phyloP scores from a whole-genome alignment of 2,888 invertebrate genomes.

The Euspilapteryx auroguttella region DNA sequence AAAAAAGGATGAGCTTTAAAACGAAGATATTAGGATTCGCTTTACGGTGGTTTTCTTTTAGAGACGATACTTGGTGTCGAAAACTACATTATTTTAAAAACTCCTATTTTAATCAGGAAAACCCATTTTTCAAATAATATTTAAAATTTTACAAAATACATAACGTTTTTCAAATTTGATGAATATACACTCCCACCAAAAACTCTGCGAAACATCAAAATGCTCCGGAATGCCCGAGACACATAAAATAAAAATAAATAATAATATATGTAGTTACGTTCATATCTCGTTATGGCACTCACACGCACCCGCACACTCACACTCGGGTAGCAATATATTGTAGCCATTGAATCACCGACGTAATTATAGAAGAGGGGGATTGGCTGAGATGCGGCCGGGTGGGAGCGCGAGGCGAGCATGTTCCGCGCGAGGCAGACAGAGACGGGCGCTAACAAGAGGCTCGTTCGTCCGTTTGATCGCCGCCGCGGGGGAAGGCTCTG shows the following conservation, averaged over 20 bases:
- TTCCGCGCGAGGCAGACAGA: conserved; percentile 22
- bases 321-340: conserved; percentile 45
- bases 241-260: conserved; percentile 15
- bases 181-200: too few relatives aligned
- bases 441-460: conserved; percentile 54
- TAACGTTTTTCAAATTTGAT: too few relatives aligned
- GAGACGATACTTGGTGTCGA: too few relatives aligned
- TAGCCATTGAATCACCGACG: conserved; percentile 61
- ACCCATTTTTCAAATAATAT: too few relatives aligned
- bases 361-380: conserved; percentile 63
- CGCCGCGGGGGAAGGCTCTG: conserved; percentile 53
- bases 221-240: conserved; percentile 2
- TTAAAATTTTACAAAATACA: too few relatives aligned
- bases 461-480: conserved; percentile 59
- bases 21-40: too few relatives aligned
- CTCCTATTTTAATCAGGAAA: too few relatives aligned
- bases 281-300: conserved; percentile 43
- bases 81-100: too few relatives aligned
- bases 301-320: conserved; percentile 34
- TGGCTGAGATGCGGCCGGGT: conserved; percentile 52
- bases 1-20: too few relatives aligned
- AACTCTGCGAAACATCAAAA: conserved; percentile 4
- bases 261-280: conserved; percentile 37
- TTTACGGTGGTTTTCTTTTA: too few relatives aligned
- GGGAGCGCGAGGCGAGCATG: conserved; percentile 26